These are phyloP conservation scores for Drusus annulatus DNA, from an alignment of 1,140 invertebrate species.

Conservation along the genomic window DNA sequence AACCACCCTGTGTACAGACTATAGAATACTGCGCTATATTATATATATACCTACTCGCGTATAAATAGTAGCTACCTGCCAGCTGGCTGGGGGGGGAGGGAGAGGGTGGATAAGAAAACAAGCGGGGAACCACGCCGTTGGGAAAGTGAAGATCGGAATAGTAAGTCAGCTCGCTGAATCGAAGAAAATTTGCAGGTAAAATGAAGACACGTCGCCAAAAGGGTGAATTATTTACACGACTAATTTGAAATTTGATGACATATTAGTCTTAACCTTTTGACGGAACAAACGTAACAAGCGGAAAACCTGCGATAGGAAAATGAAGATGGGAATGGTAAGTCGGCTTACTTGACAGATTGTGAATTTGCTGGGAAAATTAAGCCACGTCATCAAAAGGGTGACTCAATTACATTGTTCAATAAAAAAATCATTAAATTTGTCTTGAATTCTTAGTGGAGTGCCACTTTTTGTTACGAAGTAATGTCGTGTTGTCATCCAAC, in stretches of 20 bases:
- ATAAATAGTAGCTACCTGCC: constrained; percentile 22
- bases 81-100: constrained; percentile 12
- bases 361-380: too few species aligned
- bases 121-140: constrained; percentile 35
- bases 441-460: background rate
- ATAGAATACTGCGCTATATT: background rate
- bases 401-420: too few species aligned
- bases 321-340: background rate
- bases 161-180: background rate
- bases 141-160: constrained; percentile 39
- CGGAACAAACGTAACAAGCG: too few species aligned
- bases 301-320: background rate
- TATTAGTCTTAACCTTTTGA: too few species aligned
- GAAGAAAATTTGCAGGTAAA: background rate
- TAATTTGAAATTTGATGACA: background rate
- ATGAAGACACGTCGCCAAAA: background rate
- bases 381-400: too few species aligned
- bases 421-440: too few species aligned
- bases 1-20: too few species aligned
- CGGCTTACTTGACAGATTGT: too few species aligned
- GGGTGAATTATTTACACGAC: background rate
- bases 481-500: background rate
- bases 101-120: constrained; percentile 39
- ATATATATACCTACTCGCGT: constrained; percentile 21
- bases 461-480: background rate